A percentile compares a stretch with the other conserved stretches of the same genome.
Conservation (phyloP, 2,113 vertebrate genomes). For the Geococcyx californianus region DNA sequence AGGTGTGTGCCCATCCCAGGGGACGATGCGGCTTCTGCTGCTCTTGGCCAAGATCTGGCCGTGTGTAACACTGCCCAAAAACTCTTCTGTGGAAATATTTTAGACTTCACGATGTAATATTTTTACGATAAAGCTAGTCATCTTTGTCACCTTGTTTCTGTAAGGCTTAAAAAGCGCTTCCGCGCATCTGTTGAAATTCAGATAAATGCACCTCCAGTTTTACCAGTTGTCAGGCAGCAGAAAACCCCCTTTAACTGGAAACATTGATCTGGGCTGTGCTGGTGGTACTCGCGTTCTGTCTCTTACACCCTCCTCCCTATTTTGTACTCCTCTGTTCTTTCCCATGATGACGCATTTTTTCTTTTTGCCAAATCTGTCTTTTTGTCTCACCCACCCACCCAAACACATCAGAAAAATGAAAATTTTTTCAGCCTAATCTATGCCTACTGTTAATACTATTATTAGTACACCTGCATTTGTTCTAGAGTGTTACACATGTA, state of each 20-base stretch:
- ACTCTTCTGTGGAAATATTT: background rate
- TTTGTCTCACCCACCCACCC: background rate
- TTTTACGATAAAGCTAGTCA: background rate
- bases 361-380: background rate
- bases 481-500: background rate
- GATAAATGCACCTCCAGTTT: background rate
- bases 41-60: background rate
- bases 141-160: background rate
- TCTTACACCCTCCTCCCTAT: background rate
- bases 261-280: background rate
- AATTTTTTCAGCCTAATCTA: background rate
- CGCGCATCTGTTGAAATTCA: background rate
- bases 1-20: background rate
- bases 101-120: fast-evolving
- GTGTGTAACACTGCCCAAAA: fast-evolving
- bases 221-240: background rate
- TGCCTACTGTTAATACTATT: background rate
- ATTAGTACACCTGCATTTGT: background rate
- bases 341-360: background rate
- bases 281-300: background rate
- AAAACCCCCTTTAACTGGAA: background rate
- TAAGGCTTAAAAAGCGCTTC: background rate
- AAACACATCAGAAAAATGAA: background rate
- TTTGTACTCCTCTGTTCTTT: background rate
- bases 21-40: fast-evolving